phyloP scores from a whole-genome alignment of 1,140 invertebrate genomes.

The Bombyx mori region ASM3026992v2 NC_085119.1:11643501-11644000 shows the following conservation, averaged over 20 bases:
- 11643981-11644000: no score
- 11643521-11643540: slow-evolving; percentile 57
- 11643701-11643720: slow-evolving; percentile 1
- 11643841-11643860: no score
- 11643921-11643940: no score
- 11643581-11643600: slow-evolving; percentile 65
- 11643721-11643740: no score
- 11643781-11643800: slow-evolving; percentile 5
- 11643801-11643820: no score
- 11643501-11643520: slow-evolving; percentile 50
- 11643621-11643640: slow-evolving; percentile 66
- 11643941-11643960: no score
- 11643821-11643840: no score
- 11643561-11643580: slow-evolving; percentile 50
- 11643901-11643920: no score
- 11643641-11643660: slow-evolving; percentile 56
- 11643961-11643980: no score
- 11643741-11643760: background rate
- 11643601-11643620: slow-evolving; percentile 66
- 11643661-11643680: slow-evolving; percentile 61
- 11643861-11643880: no score
- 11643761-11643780: slow-evolving; percentile 20
- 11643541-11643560: slow-evolving; percentile 46
- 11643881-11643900: no score
- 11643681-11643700: slow-evolving; percentile 41